Evolutionary conservation across 2,113 vertebrate species (phyloP).

Genomic region (Patagioenas fasciata): DNA sequence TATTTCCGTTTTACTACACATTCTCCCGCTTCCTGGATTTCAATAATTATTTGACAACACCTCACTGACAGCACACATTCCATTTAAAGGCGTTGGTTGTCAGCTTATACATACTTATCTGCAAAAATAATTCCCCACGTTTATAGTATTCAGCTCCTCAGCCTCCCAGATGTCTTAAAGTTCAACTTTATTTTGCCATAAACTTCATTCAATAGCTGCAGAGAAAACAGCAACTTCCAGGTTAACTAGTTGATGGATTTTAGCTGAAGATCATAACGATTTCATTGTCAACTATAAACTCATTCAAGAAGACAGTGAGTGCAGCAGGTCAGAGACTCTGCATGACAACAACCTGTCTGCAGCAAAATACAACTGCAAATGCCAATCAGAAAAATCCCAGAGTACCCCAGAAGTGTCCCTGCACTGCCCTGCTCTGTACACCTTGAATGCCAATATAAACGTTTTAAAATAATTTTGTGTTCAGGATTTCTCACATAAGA

Average conservation of each 20-base stretch:
- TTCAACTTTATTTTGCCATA: constrained; percentile 12
- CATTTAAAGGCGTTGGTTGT: constrained; percentile 3
- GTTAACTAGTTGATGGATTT: neutral
- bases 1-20: neutral
- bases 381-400: neutral
- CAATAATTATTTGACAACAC: constrained; percentile 7
- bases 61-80: neutral
- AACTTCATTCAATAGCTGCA: neutral
- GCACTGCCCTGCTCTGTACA: neutral
- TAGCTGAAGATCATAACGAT: neutral
- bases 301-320: neutral
- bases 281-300: neutral
- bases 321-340: neutral
- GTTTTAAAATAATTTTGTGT: neutral
- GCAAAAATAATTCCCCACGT: neutral
- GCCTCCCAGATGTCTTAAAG: neutral
- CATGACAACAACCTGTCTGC: neutral
- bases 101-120: neutral
- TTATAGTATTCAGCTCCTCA: neutral
- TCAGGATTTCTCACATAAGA: neutral
- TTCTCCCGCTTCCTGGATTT: neutral
- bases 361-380: neutral
- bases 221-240: neutral
- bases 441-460: neutral
- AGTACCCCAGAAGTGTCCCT: neutral